Evolutionary conservation across 2,797 vertebrate genomes (phyloP).

Genomic region (Sebastolobus alascanus): DNA sequence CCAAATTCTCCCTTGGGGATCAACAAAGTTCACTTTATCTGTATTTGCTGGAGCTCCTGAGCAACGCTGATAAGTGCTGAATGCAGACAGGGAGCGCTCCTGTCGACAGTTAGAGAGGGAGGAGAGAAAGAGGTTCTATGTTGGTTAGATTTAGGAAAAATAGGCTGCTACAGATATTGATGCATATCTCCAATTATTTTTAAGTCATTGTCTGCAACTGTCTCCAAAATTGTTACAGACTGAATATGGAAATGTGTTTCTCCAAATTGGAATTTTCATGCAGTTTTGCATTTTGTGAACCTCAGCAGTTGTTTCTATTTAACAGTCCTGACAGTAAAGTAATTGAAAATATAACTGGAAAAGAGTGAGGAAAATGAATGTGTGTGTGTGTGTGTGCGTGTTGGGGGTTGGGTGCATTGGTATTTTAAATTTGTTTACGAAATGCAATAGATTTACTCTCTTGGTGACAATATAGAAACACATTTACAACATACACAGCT

Average conservation of each 20-base stretch:
- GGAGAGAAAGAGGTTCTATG: not conserved
- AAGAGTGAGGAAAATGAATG: not conserved
- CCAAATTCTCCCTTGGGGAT: constrained; percentile 44
- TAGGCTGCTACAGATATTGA: not conserved
- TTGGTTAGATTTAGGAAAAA: not conserved
- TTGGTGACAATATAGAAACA: not conserved
- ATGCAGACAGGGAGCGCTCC: constrained; percentile 16
- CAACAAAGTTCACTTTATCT: constrained; percentile 53
- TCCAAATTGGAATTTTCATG: not conserved
- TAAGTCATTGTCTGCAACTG: not conserved
- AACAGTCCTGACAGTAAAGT: constrained; percentile 17
- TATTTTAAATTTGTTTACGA: not conserved
- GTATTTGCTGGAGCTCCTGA: constrained; percentile 33
- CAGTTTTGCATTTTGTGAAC: constrained; percentile 30
- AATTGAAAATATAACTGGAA: constrained; percentile 17
- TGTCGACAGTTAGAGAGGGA: not conserved
- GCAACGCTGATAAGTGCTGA: constrained; percentile 39
- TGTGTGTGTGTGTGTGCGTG: not conserved
- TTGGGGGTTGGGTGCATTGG: not conserved
- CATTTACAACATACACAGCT: not conserved
- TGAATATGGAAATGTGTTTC: constrained; percentile 11
- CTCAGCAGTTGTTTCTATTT: constrained; percentile 35
- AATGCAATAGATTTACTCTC: not conserved
- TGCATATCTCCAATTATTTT: constrained; percentile 30
- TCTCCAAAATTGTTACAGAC: not conserved